Base-by-base conservation (phyloP, 1,140 invertebrate genomes). In the Anoplolepis gracilipes region DNA sequence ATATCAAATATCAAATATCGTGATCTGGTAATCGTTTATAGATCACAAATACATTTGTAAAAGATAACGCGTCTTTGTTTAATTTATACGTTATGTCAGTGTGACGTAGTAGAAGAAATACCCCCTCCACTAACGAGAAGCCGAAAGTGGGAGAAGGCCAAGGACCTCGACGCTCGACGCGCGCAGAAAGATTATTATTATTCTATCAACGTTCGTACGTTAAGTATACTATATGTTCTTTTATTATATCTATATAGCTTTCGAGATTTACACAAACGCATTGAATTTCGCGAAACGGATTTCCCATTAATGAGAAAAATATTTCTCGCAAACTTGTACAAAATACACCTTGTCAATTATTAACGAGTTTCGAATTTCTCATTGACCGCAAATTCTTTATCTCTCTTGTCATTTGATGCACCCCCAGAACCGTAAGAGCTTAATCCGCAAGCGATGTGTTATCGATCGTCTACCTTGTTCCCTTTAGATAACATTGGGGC, bases 401-500 rank as follows among this genome's bases (percentile, higher is more conserved):
- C 49, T 53, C n/a, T n/a, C n/a, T n/a, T n/a, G 53, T 67, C 6
- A 70, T 81, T 78, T 55, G 64, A 81, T 81, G 49, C 42, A 36
- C 62, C 49, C 36, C n/a, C 61, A 28, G 42, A 78, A 72, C 49
- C 53, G 65, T 33, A 81, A 72, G 36, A 4, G 49, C 78, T 72
- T 81, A 81, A 72, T 81, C 78, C 65, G 49, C 65, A 42, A 81
- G 78, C 78, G 65, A 81, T 81, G 78, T 70, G 65, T 72, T 81
- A 81, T 81, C 78, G 78, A 81, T 81, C 78, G 65, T 59, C 78
- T 25, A 57, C 13, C 78, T 72, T 81, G 65, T 72, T 81, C 65
- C 78, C 53, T 61, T 81, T 72, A 72, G 78, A 81, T 81, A 81
- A 81, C 78, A 81, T 70, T 81, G 65, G 33, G 65, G 53, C 49